These are phyloP conservation scores for Micropterix aruncella DNA, from an alignment of 2,888 invertebrate genomes.

Conservation along the genomic window DNA sequence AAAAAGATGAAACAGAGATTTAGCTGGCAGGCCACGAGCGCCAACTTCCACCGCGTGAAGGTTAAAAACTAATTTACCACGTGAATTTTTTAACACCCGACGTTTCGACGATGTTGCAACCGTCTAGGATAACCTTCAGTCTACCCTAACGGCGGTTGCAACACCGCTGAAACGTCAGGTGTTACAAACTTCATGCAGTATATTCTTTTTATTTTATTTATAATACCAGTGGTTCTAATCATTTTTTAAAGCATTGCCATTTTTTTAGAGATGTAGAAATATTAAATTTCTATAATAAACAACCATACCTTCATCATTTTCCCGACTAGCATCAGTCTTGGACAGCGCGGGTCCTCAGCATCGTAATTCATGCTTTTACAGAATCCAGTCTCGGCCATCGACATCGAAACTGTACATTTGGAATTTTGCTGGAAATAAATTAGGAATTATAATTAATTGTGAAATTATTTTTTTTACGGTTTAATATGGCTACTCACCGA, in stretches of 20 bases:
- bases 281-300: background rate
- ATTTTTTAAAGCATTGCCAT: background rate
- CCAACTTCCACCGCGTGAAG: no score
- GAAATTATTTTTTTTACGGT: no score
- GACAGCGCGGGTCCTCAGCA: slow-evolving; percentile 66
- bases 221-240: background rate
- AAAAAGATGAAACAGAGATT: no score
- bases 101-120: no score
- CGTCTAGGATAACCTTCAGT: no score
- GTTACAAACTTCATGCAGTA: no score
- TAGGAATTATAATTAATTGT: background rate
- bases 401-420: slow-evolving; percentile 51
- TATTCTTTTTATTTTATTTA: no score
- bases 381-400: slow-evolving; percentile 52
- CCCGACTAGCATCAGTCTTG: slow-evolving; percentile 55
- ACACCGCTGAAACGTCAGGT: no score
- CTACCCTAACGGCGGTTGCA: no score
- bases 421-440: slow-evolving; percentile 37
- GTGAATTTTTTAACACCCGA: no score
- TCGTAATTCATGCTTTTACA: slow-evolving; percentile 47
- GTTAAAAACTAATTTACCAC: no score
- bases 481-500: slow-evolving; percentile 28
- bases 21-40: no score
- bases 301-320: slow-evolving; percentile 43
- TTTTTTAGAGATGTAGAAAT: background rate